A percentile compares a stretch with the other conserved stretches of the same genome.
Evolutionary conservation across 2,888 invertebrate genomes (phyloP).

Genomic region (Eupelmus urozonus): DNA sequence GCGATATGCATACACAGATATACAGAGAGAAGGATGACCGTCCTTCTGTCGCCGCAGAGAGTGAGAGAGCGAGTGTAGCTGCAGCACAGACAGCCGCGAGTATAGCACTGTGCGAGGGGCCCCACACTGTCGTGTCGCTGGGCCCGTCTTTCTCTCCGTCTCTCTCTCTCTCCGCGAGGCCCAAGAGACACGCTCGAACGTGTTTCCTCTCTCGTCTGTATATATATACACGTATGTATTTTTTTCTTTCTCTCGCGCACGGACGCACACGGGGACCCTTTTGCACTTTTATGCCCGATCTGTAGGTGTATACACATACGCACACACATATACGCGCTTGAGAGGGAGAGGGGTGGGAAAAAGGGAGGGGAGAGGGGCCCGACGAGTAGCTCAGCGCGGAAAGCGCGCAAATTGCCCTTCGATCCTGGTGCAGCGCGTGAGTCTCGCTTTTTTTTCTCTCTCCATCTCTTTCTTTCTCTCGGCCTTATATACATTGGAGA

Average conservation of each 20-base stretch:
- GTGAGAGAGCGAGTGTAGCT: not conserved
- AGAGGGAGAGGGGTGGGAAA: slow-evolving; percentile 12
- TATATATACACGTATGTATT: too few relatives aligned
- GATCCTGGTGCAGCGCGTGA: slow-evolving; percentile 19
- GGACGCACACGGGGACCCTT: too few relatives aligned
- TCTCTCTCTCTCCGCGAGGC: too few relatives aligned
- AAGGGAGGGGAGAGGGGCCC: not conserved
- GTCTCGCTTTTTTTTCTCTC: not conserved
- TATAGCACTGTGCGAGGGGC: not conserved
- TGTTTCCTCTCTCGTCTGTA: slow-evolving; percentile 12
- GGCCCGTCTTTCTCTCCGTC: too few relatives aligned
- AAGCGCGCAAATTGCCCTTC: slow-evolving; percentile 39
- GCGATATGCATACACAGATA: too few relatives aligned
- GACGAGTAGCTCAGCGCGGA: not conserved
- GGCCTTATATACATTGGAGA: not conserved
- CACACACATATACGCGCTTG: not conserved
- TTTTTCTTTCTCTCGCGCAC: too few relatives aligned
- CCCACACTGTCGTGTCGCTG: not conserved
- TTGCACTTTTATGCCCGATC: too few relatives aligned
- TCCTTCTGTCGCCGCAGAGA: not conserved
- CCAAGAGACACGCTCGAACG: slow-evolving; percentile 24
- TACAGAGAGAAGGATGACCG: too few relatives aligned
- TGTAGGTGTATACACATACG: not conserved
- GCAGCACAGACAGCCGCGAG: not conserved
- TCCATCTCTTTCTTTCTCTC: slow-evolving; percentile 14